Percentiles rank a stretch among this genome's conserved stretches.
phyloP scores from a whole-genome alignment of 2,888 invertebrate species.

The Archaeoteleia sp. region DNA sequence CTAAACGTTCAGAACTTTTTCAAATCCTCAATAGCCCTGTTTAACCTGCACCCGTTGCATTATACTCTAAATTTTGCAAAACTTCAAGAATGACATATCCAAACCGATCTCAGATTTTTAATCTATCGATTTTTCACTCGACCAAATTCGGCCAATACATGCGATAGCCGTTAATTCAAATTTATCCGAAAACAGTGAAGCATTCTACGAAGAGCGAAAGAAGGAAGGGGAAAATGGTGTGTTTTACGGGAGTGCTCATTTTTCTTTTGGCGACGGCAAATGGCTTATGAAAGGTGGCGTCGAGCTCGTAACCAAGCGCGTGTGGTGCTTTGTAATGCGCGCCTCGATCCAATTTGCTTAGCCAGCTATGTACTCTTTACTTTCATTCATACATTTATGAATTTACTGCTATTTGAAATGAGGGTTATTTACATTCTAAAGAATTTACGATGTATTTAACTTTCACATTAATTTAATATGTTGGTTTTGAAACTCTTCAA shows the following conservation, averaged over 20 bases:
- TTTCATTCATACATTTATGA: constrained; percentile 25
- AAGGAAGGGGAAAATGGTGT: constrained; percentile 27
- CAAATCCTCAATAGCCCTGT: too few species aligned
- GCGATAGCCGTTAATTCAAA: constrained; percentile 7
- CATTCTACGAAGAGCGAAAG: constrained; percentile 21
- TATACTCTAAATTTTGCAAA: too few species aligned
- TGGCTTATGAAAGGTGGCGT: constrained; percentile 42
- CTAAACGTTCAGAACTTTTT: too few species aligned
- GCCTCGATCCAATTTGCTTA: constrained; percentile 39
- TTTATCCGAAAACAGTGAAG: constrained; percentile 5
- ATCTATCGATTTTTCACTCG: constrained; percentile 3
- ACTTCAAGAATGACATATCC: too few species aligned
- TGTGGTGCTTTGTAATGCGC: constrained; percentile 47
- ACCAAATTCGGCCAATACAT: constrained; percentile 3
- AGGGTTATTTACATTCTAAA: neutral
- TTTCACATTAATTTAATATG: too few species aligned
- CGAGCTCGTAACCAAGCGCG: constrained; percentile 41
- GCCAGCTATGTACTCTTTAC: constrained; percentile 15
- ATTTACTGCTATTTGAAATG: constrained; percentile 3
- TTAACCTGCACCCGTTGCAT: too few species aligned
- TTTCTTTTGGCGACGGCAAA: constrained; percentile 40
- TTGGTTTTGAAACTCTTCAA: too few species aligned
- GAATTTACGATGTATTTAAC: too few species aligned
- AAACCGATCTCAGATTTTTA: too few species aligned
- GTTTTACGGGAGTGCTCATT: constrained; percentile 35